Evolutionary conservation across 2,797 vertebrate species (phyloP).

Genomic region (Muscicapa striata): DNA sequence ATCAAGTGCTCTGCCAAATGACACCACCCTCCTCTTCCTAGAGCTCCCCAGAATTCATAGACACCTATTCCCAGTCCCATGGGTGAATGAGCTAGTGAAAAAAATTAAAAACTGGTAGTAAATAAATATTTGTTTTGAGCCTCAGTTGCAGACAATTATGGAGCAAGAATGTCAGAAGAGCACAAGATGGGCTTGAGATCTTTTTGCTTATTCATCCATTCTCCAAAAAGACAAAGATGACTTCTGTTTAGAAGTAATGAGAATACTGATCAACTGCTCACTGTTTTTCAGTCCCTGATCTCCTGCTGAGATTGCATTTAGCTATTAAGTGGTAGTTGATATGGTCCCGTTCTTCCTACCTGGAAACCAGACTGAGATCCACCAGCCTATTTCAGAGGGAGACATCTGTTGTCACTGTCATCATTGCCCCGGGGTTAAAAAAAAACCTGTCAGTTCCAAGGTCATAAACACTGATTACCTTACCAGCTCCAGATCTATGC

Average conservation of each 20-base stretch:
- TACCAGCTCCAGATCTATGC: neutral
- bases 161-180: neutral
- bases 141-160: neutral
- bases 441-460: neutral
- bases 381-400: neutral
- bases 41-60: neutral
- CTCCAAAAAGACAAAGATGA: neutral
- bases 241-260: neutral
- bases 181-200: neutral
- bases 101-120: neutral
- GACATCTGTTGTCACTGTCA: neutral
- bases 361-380: neutral
- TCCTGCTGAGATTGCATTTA: neutral
- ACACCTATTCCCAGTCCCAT: neutral
- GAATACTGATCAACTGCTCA: neutral
- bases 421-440: neutral
- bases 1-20: neutral
- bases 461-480: neutral
- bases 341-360: neutral
- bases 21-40: neutral
- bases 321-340: neutral
- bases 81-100: neutral
- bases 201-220: slow-evolving; percentile 25
- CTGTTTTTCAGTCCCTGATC: neutral
- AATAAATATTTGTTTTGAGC: neutral